Evolutionary conservation across 2,888 invertebrate species (phyloP), one percentile per base, ranked within the genome.

Genomic region (Lampropteryx suffumata): DNA sequence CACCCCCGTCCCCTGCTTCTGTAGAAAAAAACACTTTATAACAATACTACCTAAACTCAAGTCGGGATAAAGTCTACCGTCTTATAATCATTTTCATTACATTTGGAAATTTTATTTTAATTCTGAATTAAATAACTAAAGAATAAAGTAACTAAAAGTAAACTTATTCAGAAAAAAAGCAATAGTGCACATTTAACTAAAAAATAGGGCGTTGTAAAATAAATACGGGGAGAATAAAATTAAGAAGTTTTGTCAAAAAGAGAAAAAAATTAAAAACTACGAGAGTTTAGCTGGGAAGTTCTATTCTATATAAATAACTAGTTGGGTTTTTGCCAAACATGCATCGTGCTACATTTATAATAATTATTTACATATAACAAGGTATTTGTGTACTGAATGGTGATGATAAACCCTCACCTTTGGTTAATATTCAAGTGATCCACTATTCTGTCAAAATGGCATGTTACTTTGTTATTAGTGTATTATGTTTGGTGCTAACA

Each of bases 1-100:
- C 88, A 86, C 81, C 85, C 84, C 77, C 86, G 78, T 69, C 85
- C 85, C 71, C 89, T 86, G 88, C 80, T 87, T 82, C 86, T 86
- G 81, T 40, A 43, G 66, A 71, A 74, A 41, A 47, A 51, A 24
- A 3, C 1, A 40, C 28, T 14, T 40, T 48, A 44, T 4, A 39
- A 35, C 11, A 48, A 40, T 44, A n/a, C n/a, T 21, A 27, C 3
- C 11, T 30, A 35, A 9, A 4, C 7, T 33, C 21, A 14, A 21
- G 24, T 28, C 39, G 17, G 2, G 29, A 28, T 26, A 30, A n/a
- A n/a, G n/a, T n/a, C n/a, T n/a, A n/a, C n/a, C n/a, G n/a, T n/a
- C n/a, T n/a, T n/a, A n/a, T n/a, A n/a, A n/a, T n/a, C n/a, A n/a
- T n/a, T n/a, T n/a, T n/a, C n/a, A n/a, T n/a, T n/a, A n/a, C n/a